These are phyloP conservation scores for Nicator chloris DNA, from an alignment of 2,113 vertebrate genomes.

Conservation along the genomic window DNA sequence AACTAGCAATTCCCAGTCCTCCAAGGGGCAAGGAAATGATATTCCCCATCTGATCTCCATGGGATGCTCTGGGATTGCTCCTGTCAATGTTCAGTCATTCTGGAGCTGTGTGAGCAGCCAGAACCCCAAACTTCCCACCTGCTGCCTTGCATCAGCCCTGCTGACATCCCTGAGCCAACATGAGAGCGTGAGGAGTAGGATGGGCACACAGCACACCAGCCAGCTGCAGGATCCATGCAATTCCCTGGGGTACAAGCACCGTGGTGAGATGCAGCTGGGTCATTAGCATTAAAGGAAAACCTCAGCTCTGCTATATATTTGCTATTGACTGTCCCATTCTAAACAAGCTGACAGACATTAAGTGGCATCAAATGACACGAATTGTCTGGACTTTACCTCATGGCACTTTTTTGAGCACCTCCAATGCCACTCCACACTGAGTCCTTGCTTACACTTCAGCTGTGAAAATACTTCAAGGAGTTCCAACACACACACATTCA, in stretches of 20 bases:
- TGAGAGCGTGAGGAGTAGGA: not conserved
- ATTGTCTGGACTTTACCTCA: not conserved
- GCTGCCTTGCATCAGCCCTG: not conserved
- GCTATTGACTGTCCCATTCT: not conserved
- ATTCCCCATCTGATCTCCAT: not conserved
- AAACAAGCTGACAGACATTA: not conserved
- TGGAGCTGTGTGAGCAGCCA: not conserved
- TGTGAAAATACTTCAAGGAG: not conserved
- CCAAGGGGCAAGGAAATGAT: not conserved
- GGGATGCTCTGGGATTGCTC: not conserved
- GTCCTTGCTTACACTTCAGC: not conserved
- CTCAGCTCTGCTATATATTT: not conserved
- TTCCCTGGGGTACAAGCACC: not conserved
- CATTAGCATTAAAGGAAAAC: not conserved
- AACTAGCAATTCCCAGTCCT: not conserved
- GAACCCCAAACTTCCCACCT: not conserved
- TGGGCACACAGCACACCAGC: not conserved
- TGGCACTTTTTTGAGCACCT: not conserved
- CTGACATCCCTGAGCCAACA: not conserved
- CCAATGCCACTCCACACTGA: not conserved
- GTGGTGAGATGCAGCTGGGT: accelerated
- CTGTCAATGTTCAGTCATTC: not conserved
- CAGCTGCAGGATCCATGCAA: not conserved
- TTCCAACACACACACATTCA: not conserved
- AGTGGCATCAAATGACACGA: not conserved